phyloP scores from a whole-genome alignment of 2,113 vertebrate species.

The Balaenoptera acutorostrata region DNA sequence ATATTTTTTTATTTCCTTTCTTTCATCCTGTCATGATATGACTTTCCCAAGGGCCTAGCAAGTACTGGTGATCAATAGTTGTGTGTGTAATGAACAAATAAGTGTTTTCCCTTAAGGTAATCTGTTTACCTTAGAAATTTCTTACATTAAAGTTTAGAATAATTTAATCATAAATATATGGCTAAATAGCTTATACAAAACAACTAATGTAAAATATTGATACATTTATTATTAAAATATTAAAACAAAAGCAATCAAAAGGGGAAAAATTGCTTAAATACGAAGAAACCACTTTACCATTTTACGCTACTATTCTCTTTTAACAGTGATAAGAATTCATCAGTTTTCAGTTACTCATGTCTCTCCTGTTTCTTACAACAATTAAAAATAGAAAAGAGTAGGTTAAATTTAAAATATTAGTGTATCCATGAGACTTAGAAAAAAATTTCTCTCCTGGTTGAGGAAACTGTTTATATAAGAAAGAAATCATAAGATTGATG shows the following conservation, averaged over 20 bases:
- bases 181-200: neutral
- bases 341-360: neutral
- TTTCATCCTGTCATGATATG: neutral
- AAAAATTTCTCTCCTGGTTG: neutral
- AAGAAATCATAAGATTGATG: neutral
- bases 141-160: neutral
- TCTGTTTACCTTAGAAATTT: neutral
- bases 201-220: neutral
- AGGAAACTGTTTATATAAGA: neutral
- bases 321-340: neutral
- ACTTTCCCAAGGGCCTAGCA: neutral
- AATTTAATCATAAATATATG: neutral
- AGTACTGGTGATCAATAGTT: neutral
- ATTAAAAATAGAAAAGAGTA: neutral
- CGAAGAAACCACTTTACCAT: neutral
- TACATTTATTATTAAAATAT: neutral
- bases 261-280: neutral
- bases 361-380: neutral
- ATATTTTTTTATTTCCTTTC: neutral
- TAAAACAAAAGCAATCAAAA: neutral
- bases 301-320: neutral
- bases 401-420: neutral
- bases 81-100: conserved; percentile 24
- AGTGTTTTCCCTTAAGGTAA: neutral
- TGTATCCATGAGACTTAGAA: neutral